phyloP scores from a whole-genome alignment of 2,797 vertebrate genomes.

The Hyperoplus lanceolatus region DNA sequence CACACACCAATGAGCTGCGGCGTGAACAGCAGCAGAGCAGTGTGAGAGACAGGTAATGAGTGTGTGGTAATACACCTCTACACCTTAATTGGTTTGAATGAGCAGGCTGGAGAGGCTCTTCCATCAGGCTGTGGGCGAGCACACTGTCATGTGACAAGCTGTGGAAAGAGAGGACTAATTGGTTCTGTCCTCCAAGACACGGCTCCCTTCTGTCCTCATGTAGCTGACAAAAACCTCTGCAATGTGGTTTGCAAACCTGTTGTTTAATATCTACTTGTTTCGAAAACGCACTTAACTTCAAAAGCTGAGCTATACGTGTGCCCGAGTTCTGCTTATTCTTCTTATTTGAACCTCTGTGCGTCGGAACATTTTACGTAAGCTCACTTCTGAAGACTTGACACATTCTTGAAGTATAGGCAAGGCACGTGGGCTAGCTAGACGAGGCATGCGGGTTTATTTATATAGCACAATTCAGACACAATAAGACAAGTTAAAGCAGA shows the following conservation, averaged over 20 bases:
- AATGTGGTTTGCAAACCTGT: constrained; percentile 31
- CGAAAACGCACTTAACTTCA: background rate
- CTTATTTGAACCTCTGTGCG: background rate
- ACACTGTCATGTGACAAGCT: constrained; percentile 77
- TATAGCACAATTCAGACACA: too few relatives aligned
- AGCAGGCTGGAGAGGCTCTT: constrained; percentile 73
- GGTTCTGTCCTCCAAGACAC: constrained; percentile 59
- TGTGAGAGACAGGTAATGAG: constrained; percentile 75
- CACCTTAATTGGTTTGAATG: constrained; percentile 80
- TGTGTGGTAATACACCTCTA: constrained; percentile 75
- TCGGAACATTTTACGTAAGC: background rate
- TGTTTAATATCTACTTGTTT: constrained; percentile 39
- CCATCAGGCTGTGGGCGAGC: constrained; percentile 71
- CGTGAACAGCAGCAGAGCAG: constrained; percentile 56
- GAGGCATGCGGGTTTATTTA: too few relatives aligned
- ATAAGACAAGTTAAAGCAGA: background rate
- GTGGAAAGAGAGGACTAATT: constrained; percentile 72
- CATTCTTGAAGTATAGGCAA: background rate
- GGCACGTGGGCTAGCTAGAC: too few relatives aligned
- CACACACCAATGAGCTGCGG: constrained; percentile 48
- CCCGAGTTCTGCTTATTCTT: background rate
- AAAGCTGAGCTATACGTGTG: background rate
- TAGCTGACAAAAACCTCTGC: constrained; percentile 45
- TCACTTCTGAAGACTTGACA: background rate
- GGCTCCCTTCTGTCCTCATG: constrained; percentile 38